Conservation (phyloP, 2,113 vertebrate species). For the Zosterops pallidus region DNA sequence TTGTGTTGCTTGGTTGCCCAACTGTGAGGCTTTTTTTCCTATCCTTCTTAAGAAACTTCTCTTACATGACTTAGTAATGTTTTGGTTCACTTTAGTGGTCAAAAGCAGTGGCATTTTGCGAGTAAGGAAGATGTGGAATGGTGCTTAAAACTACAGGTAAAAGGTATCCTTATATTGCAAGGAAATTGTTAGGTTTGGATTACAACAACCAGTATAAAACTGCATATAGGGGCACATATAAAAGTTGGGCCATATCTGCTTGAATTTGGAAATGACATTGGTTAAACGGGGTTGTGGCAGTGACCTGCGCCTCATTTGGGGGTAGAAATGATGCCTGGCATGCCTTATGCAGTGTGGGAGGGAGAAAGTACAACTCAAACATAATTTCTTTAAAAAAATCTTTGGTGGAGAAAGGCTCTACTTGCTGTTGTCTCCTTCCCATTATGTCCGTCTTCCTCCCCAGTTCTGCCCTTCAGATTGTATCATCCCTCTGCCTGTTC, state of each 20-base stretch:
- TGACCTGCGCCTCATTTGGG: neutral
- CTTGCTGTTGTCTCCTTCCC: neutral
- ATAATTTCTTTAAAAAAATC: neutral
- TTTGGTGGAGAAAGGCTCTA: neutral
- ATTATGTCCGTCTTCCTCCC: neutral
- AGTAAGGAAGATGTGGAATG: neutral
- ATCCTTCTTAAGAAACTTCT: neutral
- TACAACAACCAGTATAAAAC: neutral
- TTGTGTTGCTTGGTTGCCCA: neutral
- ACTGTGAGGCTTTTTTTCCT: neutral
- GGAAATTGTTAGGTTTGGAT: neutral
- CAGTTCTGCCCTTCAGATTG: neutral
- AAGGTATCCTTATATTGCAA: neutral
- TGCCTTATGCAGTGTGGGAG: neutral
- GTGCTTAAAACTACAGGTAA: neutral
- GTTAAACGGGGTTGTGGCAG: neutral
- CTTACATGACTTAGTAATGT: neutral
- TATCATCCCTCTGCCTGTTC: neutral
- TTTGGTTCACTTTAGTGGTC: neutral
- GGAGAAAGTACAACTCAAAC: neutral
- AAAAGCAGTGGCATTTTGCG: neutral
- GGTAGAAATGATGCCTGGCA: neutral
- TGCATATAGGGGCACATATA: accelerated
- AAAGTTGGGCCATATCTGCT: neutral
- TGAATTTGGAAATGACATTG: neutral